Conservation (phyloP, 2,797 vertebrate species). For the Craterocephalus amniculus region DNA sequence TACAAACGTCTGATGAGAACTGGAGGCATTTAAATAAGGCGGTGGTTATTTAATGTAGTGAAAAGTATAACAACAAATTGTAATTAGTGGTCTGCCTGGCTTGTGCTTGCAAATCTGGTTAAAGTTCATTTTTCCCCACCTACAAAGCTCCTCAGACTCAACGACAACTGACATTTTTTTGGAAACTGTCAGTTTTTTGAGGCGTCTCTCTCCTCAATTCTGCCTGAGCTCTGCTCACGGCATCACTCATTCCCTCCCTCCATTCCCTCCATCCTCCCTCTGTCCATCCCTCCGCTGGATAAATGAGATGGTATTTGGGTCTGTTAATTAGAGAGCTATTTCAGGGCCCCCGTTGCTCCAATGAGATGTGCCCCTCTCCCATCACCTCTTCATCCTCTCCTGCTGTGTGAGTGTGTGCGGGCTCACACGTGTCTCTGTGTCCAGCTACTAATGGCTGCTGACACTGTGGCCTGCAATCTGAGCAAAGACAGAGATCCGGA, state of each 20-base stretch:
- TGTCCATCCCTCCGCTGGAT: constrained; percentile 63
- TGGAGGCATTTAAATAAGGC: constrained; percentile 2
- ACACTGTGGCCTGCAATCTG: constrained; percentile 40
- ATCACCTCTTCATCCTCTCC: constrained; percentile 60
- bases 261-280: constrained; percentile 38
- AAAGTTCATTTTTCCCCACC: neutral
- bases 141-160: constrained; percentile 3
- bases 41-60: neutral
- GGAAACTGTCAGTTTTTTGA: neutral
- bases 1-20: neutral
- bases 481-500: constrained; percentile 40
- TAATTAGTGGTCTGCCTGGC: neutral
- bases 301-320: constrained; percentile 79
- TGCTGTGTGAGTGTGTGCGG: constrained; percentile 16
- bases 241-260: constrained; percentile 17
- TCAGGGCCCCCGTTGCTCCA: constrained; percentile 62
- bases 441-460: constrained; percentile 59
- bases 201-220: constrained; percentile 14
- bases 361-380: constrained; percentile 65
- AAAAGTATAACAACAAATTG: neutral
- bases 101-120: neutral
- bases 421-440: constrained; percentile 29
- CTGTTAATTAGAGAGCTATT: constrained; percentile 82
- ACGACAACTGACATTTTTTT: too few species aligned
- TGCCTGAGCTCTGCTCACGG: constrained; percentile 20